Evolutionary conservation across 2,113 vertebrate species (phyloP).

Genomic region (Aspiorhynchus laticeps): DNA sequence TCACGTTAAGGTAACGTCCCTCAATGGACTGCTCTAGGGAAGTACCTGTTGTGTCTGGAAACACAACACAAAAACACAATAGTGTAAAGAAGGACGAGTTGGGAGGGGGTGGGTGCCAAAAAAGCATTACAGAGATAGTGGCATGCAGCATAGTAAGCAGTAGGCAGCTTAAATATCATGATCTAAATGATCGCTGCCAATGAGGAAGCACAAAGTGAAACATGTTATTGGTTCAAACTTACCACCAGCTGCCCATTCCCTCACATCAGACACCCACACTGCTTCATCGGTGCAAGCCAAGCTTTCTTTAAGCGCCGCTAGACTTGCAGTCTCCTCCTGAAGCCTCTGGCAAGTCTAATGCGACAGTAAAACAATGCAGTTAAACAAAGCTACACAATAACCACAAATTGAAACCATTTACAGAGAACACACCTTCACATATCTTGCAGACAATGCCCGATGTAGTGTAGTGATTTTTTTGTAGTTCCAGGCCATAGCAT

Average conservation of each 20-base stretch:
- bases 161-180: neutral
- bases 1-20: slow-evolving; percentile 23
- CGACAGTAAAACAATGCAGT: too few relatives aligned
- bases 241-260: too few relatives aligned
- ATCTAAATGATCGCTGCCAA: neutral
- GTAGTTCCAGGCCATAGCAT: slow-evolving; percentile 33
- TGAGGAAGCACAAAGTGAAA: too few relatives aligned
- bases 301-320: too few relatives aligned
- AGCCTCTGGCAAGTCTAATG: too few relatives aligned
- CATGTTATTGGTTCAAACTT: too few relatives aligned
- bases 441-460: slow-evolving; percentile 31
- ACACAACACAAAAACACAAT: neutral
- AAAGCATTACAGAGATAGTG: neutral
- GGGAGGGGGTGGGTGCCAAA: neutral
- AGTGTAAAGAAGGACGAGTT: neutral
- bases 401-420: slow-evolving; percentile 19
- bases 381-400: slow-evolving; percentile 16
- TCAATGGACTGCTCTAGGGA: slow-evolving; percentile 22
- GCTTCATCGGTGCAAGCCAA: too few relatives aligned
- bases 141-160: too few relatives aligned
- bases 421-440: slow-evolving; percentile 27
- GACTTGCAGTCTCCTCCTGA: too few relatives aligned
- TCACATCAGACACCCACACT: too few relatives aligned
- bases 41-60: slow-evolving; percentile 2
- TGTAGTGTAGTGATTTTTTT: slow-evolving; percentile 1